A percentile compares a stretch with the other conserved stretches of the same genome.
These are phyloP conservation scores for Chymomyza costata DNA, from an alignment of 1,140 invertebrate species.

Conservation along the genomic window DNA sequence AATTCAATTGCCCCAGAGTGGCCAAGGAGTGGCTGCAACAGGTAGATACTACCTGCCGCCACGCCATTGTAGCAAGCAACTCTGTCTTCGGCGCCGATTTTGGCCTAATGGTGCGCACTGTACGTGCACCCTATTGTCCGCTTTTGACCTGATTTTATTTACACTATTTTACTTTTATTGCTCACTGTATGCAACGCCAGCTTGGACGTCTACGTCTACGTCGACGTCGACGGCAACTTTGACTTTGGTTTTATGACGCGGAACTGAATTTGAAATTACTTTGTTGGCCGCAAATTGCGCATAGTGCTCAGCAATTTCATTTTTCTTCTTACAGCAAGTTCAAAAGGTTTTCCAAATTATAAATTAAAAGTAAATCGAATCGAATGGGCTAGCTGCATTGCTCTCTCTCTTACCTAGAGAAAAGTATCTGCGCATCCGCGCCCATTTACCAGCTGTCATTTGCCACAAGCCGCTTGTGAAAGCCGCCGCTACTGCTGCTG, in stretches of 20 bases:
- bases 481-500: conserved; percentile 50
- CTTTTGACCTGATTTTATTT: conserved; percentile 72
- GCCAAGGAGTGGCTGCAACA: neutral
- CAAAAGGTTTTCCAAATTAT: conserved; percentile 70
- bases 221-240: neutral
- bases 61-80: neutral
- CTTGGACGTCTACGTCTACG: no score
- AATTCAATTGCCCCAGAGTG: no score
- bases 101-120: conserved; percentile 30
- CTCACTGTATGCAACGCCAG: conserved; percentile 47
- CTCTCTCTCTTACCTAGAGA: neutral
- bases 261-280: conserved; percentile 67
- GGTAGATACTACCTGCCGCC: no score
- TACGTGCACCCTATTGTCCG: conserved; percentile 52
- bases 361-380: conserved; percentile 73
- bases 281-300: conserved; percentile 64
- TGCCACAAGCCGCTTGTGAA: conserved; percentile 58
- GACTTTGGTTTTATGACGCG: conserved; percentile 43
- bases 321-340: conserved; percentile 38
- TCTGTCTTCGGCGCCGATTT: conserved; percentile 5
- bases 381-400: conserved; percentile 42
- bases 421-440: neutral
- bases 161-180: conserved; percentile 71
- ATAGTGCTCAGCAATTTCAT: conserved; percentile 63
- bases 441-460: conserved; percentile 31